phyloP scores from a whole-genome alignment of 2,888 invertebrate species.

The Nysson spinosus region DNA sequence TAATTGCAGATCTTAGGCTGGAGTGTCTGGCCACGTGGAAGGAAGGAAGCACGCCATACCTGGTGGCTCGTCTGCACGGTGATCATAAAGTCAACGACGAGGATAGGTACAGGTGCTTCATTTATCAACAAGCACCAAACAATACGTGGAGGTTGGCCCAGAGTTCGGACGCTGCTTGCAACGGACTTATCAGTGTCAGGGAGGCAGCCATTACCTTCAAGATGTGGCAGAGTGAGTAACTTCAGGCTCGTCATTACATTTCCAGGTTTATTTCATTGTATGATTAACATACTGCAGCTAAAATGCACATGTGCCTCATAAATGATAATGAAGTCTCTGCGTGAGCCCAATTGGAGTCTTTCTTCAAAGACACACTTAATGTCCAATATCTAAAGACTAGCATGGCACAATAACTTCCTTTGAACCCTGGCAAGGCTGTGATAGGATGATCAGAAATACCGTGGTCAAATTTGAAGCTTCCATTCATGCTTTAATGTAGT shows the following conservation, averaged over 20 bases:
- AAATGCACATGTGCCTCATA: no score
- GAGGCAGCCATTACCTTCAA: constrained; percentile 89
- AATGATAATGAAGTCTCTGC: no score
- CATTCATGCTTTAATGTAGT: no score
- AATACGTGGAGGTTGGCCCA: constrained; percentile 85
- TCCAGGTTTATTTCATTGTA: no score
- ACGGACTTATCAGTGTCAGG: constrained; percentile 84
- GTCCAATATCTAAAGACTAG: no score
- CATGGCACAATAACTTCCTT: no score
- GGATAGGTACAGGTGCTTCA: constrained; percentile 90
- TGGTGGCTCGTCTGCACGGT: constrained; percentile 90
- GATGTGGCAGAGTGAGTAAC: constrained; percentile 71
- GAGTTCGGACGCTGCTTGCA: constrained; percentile 89
- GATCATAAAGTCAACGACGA: constrained; percentile 86
- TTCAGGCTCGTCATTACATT: not conserved
- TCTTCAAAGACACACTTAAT: no score
- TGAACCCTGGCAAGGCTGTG: no score
- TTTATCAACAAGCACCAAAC: constrained; percentile 84
- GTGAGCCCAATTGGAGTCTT: no score
- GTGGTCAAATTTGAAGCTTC: constrained; percentile 9
- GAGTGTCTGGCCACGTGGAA: constrained; percentile 91
- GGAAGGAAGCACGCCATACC: constrained; percentile 88
- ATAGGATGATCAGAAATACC: no score
- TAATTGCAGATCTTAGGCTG: constrained; percentile 84
- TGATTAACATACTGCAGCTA: no score